phyloP scores from a whole-genome alignment of 2,113 vertebrate genomes.

The Syngnathus scovelli region DNA sequence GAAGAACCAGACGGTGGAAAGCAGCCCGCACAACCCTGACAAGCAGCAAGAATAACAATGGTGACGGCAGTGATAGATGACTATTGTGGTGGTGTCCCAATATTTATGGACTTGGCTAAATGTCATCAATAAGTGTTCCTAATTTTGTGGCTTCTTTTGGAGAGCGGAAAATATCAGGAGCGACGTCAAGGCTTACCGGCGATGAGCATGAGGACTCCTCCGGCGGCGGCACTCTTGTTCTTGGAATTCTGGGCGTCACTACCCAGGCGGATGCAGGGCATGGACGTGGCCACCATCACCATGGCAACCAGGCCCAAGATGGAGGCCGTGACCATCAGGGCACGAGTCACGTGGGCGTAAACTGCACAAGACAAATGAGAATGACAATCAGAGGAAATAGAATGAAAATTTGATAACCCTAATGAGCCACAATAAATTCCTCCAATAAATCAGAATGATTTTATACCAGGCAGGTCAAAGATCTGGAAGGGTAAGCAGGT shows the following conservation, averaged over 20 bases:
- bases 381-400: not conserved
- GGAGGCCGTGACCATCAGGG: constrained; percentile 86
- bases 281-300: constrained; percentile 80
- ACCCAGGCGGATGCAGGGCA: constrained; percentile 89
- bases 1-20: constrained; percentile 93
- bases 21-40: constrained; percentile 80
- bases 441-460: too few relatives aligned
- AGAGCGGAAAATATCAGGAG: too few relatives aligned
- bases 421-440: too few relatives aligned
- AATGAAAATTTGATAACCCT: too few relatives aligned
- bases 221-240: constrained; percentile 81
- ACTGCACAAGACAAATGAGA: constrained; percentile 62
- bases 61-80: too few relatives aligned
- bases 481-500: constrained; percentile 91
- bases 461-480: constrained; percentile 87
- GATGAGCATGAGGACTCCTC: constrained; percentile 83
- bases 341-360: constrained; percentile 88
- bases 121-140: too few relatives aligned
- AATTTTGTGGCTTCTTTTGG: too few relatives aligned
- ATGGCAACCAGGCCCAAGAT: constrained; percentile 89
- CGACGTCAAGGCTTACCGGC: constrained; percentile 68
- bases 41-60: constrained; percentile 10
- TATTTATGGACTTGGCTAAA: too few relatives aligned
- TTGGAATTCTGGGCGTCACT: constrained; percentile 83
- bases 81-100: too few relatives aligned